A percentile compares a stretch with the other conserved stretches of the same genome.
These are phyloP conservation scores for Buathra laborator DNA, from an alignment of 2,888 invertebrate species.

Conservation along the genomic window DNA sequence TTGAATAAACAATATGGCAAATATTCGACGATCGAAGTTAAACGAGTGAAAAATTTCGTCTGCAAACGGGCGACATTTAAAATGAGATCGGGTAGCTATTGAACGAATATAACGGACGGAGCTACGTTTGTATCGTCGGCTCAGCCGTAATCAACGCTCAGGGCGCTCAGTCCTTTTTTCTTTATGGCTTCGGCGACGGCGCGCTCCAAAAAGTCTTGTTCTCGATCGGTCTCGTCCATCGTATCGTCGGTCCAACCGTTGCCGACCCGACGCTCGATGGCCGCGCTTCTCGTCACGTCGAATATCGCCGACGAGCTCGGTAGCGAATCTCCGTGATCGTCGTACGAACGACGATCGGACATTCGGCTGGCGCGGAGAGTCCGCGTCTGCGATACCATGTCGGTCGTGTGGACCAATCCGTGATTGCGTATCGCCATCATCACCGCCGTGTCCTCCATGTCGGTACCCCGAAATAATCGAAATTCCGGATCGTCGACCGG, in stretches of 20 bases:
- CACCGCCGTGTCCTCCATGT: slow-evolving; percentile 90
- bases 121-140: neutral
- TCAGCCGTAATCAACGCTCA: slow-evolving; percentile 83
- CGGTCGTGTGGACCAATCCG: slow-evolving; percentile 85
- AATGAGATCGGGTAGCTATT: slow-evolving; percentile 13
- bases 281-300: slow-evolving; percentile 15
- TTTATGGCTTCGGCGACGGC: slow-evolving; percentile 92
- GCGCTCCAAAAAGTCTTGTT: slow-evolving; percentile 88
- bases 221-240: slow-evolving; percentile 79
- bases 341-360: slow-evolving; percentile 55
- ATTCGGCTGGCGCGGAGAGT: slow-evolving; percentile 62
- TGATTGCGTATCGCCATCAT: slow-evolving; percentile 91
- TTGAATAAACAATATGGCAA: neutral
- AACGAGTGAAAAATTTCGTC: no score
- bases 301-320: slow-evolving; percentile 51
- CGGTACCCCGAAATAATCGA: slow-evolving; percentile 85
- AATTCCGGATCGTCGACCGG: slow-evolving; percentile 82
- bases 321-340: slow-evolving; percentile 55
- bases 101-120: slow-evolving; percentile 25
- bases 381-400: slow-evolving; percentile 70
- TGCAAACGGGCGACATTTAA: neutral
- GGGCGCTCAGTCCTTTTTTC: slow-evolving; percentile 89
- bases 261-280: neutral
- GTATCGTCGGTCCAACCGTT: slow-evolving; percentile 74
- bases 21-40: neutral